Evolutionary conservation across 2,797 vertebrate species (phyloP), one percentile per base, ranked within the genome.

Genomic region (Bradypodion ventrale): DNA sequence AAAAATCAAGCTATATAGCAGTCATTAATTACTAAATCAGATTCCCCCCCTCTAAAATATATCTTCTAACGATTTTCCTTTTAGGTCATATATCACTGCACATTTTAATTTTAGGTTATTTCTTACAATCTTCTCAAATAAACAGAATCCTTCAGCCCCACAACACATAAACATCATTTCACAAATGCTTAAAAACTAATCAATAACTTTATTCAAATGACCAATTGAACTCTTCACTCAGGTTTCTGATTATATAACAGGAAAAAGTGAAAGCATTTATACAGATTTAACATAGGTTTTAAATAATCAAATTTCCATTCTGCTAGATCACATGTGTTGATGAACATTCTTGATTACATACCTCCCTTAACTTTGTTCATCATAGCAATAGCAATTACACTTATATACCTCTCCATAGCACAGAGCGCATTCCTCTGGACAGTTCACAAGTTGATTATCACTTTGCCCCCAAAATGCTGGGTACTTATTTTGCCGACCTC

Each of bases 1-100:
- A n/a, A 78, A 83, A 84, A 46, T 1, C 3, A 75, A 75, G 87
- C 83, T 73, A 56, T 72, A 29, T 37, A 63, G 5, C 37, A 29
- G 35, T 56, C 21, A 80, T 19, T 21, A 44, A 32, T 84, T 59
- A 65, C 75, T 44, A 74, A 75, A 5, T 46, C 23, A 21, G 60
- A 15, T 4, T 68, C 27, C 16, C 40, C 35, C 60, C 70, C 13
- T 29, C 29, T 32, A 16, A 68, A 44, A 63, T 62, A 1, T 29
- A 1, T 52, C 23, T n/a, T 49, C 16, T 79, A 52, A 21, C 19
- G 56, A 19, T 19, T 56, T 56, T 5, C 52, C 56, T 56, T 56
- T 56, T 19, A 56, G 52, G 16, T 56, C 52, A 56, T 49, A 21
- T 12, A 76, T 37, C 42, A 56, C n/a, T 56, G 37, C 35, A 65